Evolutionary conservation across 1,140 invertebrate genomes (phyloP).

Genomic region (Agrypnia vestita): DNA sequence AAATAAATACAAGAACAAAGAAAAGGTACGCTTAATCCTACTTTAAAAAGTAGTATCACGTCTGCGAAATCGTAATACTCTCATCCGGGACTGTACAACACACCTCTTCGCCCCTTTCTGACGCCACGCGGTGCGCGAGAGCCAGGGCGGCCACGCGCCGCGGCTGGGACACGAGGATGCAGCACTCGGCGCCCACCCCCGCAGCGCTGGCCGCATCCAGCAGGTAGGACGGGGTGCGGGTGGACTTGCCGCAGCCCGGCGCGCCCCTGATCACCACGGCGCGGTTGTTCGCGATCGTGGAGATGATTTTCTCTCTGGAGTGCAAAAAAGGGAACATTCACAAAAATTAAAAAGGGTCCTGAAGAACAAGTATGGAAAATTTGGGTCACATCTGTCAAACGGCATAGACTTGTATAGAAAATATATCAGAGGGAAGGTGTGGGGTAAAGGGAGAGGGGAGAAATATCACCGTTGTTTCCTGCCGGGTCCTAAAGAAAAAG

Average conservation of each 20-base stretch:
- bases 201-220: slow-evolving; percentile 57
- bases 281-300: slow-evolving; percentile 38
- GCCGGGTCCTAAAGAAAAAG: too few relatives aligned
- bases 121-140: slow-evolving; percentile 89
- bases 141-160: slow-evolving; percentile 94
- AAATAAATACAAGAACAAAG: too few relatives aligned
- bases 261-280: slow-evolving; percentile 66
- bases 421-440: too few relatives aligned
- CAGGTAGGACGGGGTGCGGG: slow-evolving; percentile 65
- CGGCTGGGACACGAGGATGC: slow-evolving; percentile 85
- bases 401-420: too few relatives aligned
- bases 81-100: neutral
- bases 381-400: too few relatives aligned
- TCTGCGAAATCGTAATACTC: slow-evolving; percentile 3
- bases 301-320: slow-evolving; percentile 52
- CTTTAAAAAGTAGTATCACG: too few relatives aligned
- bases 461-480: too few relatives aligned
- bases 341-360: too few relatives aligned
- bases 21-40: too few relatives aligned
- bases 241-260: slow-evolving; percentile 70
- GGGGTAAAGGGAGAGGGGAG: too few relatives aligned
- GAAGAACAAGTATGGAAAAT: too few relatives aligned
- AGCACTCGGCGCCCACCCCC: slow-evolving; percentile 53
- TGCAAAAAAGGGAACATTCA: too few relatives aligned
- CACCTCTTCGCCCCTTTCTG: slow-evolving; percentile 77